A percentile compares a stretch with the other conserved stretches of the same genome.
Evolutionary conservation across 2,113 vertebrate genomes (phyloP).

Genomic region (Fulica atra): DNA sequence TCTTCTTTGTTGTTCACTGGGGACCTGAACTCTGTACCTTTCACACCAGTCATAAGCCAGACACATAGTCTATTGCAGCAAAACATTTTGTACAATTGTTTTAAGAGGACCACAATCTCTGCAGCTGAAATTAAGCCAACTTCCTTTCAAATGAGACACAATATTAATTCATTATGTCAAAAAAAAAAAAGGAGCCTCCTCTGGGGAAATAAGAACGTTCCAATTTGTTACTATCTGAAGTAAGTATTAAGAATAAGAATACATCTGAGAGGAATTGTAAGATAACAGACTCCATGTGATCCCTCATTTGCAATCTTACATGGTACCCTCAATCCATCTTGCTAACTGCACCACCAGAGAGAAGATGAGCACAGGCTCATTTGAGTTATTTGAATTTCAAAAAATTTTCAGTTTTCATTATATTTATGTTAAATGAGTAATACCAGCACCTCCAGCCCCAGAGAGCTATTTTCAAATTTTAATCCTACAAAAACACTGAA

Average conservation of each 20-base stretch:
- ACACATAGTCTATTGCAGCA: background rate
- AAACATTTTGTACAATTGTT: background rate
- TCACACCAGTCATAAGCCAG: background rate
- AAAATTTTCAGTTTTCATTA: background rate
- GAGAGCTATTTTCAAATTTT: background rate
- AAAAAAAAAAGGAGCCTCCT: background rate
- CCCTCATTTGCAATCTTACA: background rate
- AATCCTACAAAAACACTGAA: background rate
- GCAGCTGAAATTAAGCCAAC: background rate
- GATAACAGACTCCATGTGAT: background rate
- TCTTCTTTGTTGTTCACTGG: background rate
- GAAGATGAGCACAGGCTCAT: background rate
- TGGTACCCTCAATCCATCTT: background rate
- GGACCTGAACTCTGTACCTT: background rate
- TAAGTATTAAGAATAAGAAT: background rate
- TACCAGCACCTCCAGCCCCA: background rate
- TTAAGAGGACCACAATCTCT: background rate
- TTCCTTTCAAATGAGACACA: slow-evolving; percentile 19
- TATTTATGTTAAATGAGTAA: background rate
- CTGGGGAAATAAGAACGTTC: background rate
- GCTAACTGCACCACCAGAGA: background rate
- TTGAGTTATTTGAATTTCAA: background rate
- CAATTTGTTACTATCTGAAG: background rate
- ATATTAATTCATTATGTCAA: background rate
- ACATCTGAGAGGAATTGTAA: background rate